phyloP scores from a whole-genome alignment of 2,888 invertebrate species.

The Acanthococcus lagerstroemiae region DNA sequence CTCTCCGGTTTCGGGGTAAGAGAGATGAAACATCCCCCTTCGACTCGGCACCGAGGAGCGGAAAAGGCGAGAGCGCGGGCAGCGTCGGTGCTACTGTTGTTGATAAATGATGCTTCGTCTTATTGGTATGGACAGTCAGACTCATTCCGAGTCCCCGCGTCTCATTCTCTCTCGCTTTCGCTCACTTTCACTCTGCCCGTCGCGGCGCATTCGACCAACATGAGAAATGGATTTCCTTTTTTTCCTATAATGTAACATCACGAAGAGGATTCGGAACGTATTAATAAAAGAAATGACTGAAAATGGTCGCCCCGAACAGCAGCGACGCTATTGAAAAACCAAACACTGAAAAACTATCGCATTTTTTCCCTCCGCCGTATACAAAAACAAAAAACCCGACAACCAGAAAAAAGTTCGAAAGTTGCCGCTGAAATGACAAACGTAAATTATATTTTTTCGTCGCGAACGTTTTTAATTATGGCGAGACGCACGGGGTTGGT shows the following conservation, averaged over 20 bases:
- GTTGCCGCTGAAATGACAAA: too few species aligned
- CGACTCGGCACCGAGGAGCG: neutral
- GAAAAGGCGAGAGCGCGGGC: constrained; percentile 3
- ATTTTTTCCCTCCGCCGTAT: too few species aligned
- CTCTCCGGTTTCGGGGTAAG: constrained; percentile 10
- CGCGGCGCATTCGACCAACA: constrained; percentile 11
- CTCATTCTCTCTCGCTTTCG: constrained; percentile 10
- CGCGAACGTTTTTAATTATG: too few species aligned
- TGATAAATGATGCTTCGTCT: constrained; percentile 32
- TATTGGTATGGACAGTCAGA: constrained; percentile 32
- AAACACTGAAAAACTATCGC: too few species aligned
- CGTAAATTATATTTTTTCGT: too few species aligned
- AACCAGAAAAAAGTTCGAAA: too few species aligned
- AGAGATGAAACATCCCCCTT: constrained; percentile 7
- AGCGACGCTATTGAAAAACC: constrained; percentile 19
- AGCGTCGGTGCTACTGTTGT: constrained; percentile 24
- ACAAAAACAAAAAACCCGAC: too few species aligned
- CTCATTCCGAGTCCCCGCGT: constrained; percentile 11
- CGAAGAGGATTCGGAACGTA: constrained; percentile 27
- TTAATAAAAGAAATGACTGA: constrained; percentile 29
- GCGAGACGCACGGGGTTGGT: too few species aligned
- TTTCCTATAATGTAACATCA: constrained; percentile 24
- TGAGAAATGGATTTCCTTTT: constrained; percentile 28
- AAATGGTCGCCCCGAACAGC: neutral
- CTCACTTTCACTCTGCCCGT: too few species aligned